Evolutionary conservation across 2,888 invertebrate species (phyloP).

Genomic region (Malacosoma neustria): DNA sequence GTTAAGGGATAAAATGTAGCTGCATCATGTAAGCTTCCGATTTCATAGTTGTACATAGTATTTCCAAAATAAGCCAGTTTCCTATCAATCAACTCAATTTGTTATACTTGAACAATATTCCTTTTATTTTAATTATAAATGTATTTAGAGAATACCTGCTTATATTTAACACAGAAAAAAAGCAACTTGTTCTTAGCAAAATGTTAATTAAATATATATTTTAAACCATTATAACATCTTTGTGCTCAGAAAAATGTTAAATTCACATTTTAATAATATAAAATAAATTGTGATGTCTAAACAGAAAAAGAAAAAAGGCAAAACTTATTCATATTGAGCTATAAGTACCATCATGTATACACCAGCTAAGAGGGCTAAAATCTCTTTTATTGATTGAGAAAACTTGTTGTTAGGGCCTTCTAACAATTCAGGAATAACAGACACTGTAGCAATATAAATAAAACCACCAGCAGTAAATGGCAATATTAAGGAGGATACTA

Average conservation of each 20-base stretch:
- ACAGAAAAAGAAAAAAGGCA: slow-evolving; percentile 5
- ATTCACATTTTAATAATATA: slow-evolving; percentile 17
- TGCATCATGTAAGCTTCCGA: too few relatives aligned
- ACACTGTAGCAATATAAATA: slow-evolving; percentile 99
- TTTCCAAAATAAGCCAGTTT: too few relatives aligned
- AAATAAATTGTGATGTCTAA: slow-evolving; percentile 1
- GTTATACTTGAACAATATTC: too few relatives aligned
- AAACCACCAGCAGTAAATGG: slow-evolving; percentile 99
- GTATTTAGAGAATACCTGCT: too few relatives aligned
- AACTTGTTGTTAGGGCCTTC: slow-evolving; percentile 87
- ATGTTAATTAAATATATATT: too few relatives aligned
- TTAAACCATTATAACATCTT: background rate
- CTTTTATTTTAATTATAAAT: too few relatives aligned
- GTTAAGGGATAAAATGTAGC: too few relatives aligned
- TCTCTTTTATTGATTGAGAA: slow-evolving; percentile 93
- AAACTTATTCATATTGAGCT: slow-evolving; percentile 76
- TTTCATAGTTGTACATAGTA: too few relatives aligned
- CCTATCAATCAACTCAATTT: too few relatives aligned
- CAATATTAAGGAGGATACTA: slow-evolving; percentile 90
- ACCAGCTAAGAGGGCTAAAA: slow-evolving; percentile 89
- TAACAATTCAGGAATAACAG: slow-evolving; percentile 97
- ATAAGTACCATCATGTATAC: slow-evolving; percentile 97
- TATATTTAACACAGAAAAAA: too few relatives aligned
- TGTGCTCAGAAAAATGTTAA: slow-evolving; percentile 7
- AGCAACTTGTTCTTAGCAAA: too few relatives aligned